A percentile compares a stretch with the other conserved stretches of the same genome.
Evolutionary conservation across 2,888 invertebrate genomes (phyloP).

Genomic region (Imbricaverruca yamaguchii): DNA sequence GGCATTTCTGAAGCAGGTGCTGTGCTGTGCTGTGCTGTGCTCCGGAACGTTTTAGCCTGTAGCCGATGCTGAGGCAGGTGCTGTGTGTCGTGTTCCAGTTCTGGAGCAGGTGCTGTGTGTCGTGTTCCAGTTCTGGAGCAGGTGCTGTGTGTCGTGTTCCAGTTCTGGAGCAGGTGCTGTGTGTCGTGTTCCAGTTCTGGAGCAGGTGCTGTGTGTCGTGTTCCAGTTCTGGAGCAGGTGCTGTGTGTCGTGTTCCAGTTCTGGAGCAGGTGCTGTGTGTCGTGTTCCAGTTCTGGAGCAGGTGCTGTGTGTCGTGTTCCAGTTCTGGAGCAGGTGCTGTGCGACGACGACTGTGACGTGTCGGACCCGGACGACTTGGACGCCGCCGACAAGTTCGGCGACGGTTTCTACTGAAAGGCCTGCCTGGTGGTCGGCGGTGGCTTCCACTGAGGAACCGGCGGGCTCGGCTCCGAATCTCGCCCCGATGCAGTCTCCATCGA

Average conservation of each 20-base stretch:
- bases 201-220: conserved; percentile 36
- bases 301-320: not conserved
- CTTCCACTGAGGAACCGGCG: no score
- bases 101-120: not conserved
- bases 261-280: conserved; percentile 39
- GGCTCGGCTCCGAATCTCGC: no score
- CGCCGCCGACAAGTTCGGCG: conserved; percentile 29
- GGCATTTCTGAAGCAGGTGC: no score
- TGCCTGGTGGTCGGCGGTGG: no score
- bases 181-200: conserved; percentile 37
- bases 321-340: conserved; percentile 39
- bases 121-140: conserved; percentile 37
- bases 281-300: conserved; percentile 20
- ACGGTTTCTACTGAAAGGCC: conserved; percentile 9
- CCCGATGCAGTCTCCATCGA: no score
- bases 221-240: not conserved
- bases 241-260: conserved; percentile 31
- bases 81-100: not conserved
- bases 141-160: conserved; percentile 36
- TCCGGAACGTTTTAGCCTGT: no score
- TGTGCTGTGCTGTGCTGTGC: no score
- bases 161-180: conserved; percentile 39
- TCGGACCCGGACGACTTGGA: conserved; percentile 33
- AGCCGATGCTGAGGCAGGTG: no score
- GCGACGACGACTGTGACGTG: conserved; percentile 35